phyloP scores from a whole-genome alignment of 1,140 invertebrate genomes.

The Artemia franciscana region DNA sequence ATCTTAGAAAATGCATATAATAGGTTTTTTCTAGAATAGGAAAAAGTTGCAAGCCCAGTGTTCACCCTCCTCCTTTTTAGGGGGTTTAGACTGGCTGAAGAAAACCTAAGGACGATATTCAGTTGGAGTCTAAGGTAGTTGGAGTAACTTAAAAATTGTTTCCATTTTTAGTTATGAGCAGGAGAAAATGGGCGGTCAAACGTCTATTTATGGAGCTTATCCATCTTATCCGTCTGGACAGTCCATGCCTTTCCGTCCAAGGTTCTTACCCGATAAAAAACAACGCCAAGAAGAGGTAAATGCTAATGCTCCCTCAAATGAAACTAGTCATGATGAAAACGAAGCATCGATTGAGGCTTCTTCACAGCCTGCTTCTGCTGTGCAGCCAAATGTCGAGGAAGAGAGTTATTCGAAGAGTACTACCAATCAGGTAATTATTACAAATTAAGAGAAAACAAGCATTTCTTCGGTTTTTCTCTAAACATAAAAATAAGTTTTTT shows the following conservation, averaged over 20 bases:
- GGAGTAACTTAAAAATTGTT: too few species aligned
- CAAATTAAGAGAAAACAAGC: too few species aligned
- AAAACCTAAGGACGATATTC: too few species aligned
- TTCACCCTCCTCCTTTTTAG: too few species aligned
- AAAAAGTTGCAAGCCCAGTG: too few species aligned
- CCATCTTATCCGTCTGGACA: background rate
- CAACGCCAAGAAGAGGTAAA: background rate
- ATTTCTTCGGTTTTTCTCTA: too few species aligned
- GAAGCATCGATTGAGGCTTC: background rate
- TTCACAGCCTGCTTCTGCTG: background rate
- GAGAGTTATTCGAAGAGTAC: background rate
- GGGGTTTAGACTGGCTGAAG: too few species aligned
- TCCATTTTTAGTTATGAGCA: background rate
- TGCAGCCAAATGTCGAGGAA: background rate
- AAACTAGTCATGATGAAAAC: background rate
- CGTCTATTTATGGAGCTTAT: background rate
- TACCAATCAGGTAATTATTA: background rate
- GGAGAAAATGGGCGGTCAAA: background rate
- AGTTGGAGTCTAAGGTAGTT: too few species aligned
- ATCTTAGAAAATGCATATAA: too few species aligned
- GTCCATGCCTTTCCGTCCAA: background rate
- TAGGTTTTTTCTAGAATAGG: too few species aligned
- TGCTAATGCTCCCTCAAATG: background rate
- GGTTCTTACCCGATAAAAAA: background rate
- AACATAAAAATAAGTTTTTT: too few species aligned